These are phyloP conservation scores for Sturnira hondurensis DNA, from an alignment of 2,113 vertebrate species.

Conservation along the genomic window DNA sequence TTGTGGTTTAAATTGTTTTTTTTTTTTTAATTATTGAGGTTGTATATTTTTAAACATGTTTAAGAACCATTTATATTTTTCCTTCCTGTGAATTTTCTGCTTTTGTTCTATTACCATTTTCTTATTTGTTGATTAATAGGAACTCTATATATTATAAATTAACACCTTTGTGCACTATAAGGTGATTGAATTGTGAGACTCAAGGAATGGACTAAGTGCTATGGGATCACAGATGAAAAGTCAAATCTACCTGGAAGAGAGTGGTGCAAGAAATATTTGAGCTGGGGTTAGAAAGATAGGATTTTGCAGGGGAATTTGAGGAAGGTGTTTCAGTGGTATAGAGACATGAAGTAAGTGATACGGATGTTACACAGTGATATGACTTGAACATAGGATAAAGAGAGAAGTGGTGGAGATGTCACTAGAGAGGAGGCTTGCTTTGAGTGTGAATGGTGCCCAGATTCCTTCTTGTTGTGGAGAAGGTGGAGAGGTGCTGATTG, in stretches of 20 bases:
- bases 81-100: slow-evolving; percentile 9
- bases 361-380: background rate
- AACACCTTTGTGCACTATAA: background rate
- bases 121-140: slow-evolving; percentile 1
- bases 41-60: background rate
- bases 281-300: background rate
- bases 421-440: background rate
- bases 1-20: background rate
- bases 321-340: background rate
- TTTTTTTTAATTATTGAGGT: background rate
- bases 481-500: background rate
- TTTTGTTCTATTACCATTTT: background rate
- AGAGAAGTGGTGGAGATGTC: background rate
- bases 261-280: background rate
- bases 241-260: background rate
- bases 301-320: background rate
- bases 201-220: background rate
- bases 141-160: background rate
- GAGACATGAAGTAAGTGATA: background rate
- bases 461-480: slow-evolving; percentile 15
- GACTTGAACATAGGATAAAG: background rate
- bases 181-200: background rate
- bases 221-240: background rate
- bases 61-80: background rate
- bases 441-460: background rate